Conservation (phyloP, 2,113 vertebrate species). For the Carassius auratus region DNA sequence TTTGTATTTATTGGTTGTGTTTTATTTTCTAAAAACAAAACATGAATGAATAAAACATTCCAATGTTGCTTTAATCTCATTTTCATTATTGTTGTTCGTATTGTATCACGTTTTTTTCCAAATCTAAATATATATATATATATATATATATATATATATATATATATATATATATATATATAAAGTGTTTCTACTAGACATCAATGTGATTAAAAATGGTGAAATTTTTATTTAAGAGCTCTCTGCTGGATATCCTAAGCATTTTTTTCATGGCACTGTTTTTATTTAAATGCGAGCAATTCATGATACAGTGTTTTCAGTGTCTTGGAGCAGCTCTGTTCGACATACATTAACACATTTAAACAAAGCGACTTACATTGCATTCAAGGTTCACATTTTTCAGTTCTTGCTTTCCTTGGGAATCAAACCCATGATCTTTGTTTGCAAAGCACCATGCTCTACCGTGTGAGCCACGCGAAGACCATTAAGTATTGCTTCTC, state of each 20-base stretch:
- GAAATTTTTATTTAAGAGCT: not conserved
- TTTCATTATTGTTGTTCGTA: not conserved
- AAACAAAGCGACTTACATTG: not conserved
- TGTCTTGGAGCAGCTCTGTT: not conserved
- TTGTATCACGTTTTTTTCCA: not conserved
- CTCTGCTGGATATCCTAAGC: not conserved
- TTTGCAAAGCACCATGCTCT: not conserved
- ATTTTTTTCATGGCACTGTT: not conserved
- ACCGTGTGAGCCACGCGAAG: not conserved
- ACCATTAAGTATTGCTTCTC: not conserved
- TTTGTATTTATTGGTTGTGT: conserved; percentile 81
- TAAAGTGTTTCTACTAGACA: not conserved
- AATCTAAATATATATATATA: not conserved
- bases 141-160: no score
- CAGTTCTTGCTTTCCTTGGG: not conserved
- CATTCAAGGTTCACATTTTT: not conserved
- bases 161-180: no score
- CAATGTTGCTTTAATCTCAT: conserved; percentile 64
- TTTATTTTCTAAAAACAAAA: conserved; percentile 77
- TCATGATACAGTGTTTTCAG: not conserved
- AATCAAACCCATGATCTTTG: not conserved
- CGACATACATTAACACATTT: not conserved
- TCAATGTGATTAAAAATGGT: not conserved
- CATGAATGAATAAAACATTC: conserved; percentile 72
- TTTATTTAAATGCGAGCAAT: not conserved